Evolutionary conservation across 2,888 invertebrate species (phyloP).

Genomic region (Hanleya hanleyi): DNA sequence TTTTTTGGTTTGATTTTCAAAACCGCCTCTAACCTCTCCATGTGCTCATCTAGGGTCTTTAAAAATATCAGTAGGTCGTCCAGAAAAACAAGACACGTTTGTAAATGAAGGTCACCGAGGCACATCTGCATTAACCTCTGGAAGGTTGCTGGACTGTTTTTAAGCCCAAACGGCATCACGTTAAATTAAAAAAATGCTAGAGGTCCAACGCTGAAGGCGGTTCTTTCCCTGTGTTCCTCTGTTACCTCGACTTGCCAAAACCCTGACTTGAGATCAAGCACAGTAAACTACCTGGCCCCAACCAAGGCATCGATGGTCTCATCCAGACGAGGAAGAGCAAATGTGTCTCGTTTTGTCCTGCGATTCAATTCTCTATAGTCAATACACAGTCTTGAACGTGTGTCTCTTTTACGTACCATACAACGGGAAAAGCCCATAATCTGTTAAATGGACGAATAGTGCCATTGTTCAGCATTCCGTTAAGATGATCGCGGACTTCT

Average conservation of each 20-base stretch:
- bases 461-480: not conserved
- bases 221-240: not conserved
- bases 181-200: not conserved
- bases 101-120: not conserved
- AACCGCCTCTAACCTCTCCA: not conserved
- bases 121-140: conserved; percentile 24
- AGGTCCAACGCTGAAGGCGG: not conserved
- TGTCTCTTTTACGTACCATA: not conserved
- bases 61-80: conserved; percentile 14
- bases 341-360: not conserved
- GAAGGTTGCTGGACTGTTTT: conserved; percentile 42
- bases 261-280: not conserved
- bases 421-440: not conserved
- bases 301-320: not conserved
- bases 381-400: not conserved
- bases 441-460: not conserved
- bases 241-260: not conserved
- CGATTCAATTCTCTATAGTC: not conserved
- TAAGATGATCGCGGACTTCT: not conserved
- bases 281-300: not conserved
- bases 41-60: not conserved
- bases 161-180: conserved; percentile 50
- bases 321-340: not conserved
- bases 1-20: no score
- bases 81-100: conserved; percentile 7